Conservation (phyloP, 2,888 invertebrate genomes). For the Branchellion lobata region DNA sequence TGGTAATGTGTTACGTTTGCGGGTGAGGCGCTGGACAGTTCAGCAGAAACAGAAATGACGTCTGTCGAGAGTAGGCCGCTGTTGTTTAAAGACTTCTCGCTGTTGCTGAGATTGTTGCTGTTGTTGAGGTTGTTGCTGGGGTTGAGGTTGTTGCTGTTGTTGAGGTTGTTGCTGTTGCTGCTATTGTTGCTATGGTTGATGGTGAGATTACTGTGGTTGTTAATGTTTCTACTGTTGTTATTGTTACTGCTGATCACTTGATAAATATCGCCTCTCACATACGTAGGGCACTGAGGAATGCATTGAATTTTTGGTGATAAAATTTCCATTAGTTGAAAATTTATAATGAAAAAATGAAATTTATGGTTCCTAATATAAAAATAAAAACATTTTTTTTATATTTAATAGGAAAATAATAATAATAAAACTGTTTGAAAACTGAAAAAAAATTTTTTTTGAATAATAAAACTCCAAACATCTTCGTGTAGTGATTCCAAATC, state of each 20-base stretch:
- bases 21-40: too few relatives aligned
- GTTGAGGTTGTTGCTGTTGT: background rate
- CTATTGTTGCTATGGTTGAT: background rate
- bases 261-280: background rate
- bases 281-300: background rate
- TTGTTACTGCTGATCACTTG: background rate
- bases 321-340: too few relatives aligned
- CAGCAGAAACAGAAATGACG: too few relatives aligned
- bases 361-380: too few relatives aligned
- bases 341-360: too few relatives aligned
- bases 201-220: background rate
- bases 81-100: slow-evolving; percentile 2
- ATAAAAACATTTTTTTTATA: too few relatives aligned
- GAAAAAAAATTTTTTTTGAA: too few relatives aligned
- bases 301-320: too few relatives aligned
- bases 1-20: background rate
- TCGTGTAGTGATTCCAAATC: too few relatives aligned
- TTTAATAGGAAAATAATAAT: too few relatives aligned
- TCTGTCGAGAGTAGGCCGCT: background rate
- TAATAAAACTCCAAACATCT: too few relatives aligned
- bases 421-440: too few relatives aligned
- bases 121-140: background rate
- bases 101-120: background rate
- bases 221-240: background rate
- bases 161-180: background rate